Percentiles rank a stretch among this genome's conserved stretches.
These are phyloP conservation scores for Bilobella aurantiaca DNA, from an alignment of 1,140 invertebrate genomes.

Conservation along the genomic window DNA sequence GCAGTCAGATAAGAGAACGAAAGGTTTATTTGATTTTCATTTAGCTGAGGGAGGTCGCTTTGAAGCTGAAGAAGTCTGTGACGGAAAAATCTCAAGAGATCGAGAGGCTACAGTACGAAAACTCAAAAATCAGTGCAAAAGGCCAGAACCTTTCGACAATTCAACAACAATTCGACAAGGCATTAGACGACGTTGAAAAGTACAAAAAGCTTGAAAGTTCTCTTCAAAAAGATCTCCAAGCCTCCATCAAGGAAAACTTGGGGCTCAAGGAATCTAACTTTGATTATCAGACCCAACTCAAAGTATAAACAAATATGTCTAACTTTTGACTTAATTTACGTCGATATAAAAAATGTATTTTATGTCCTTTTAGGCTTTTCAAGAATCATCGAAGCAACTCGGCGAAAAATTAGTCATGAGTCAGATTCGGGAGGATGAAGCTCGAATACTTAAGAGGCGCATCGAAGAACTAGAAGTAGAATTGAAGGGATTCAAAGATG, in stretches of 20 bases:
- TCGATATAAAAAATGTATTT: too few species aligned
- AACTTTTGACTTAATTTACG: too few species aligned
- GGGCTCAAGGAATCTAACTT: conserved; percentile 22
- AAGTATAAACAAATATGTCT: neutral
- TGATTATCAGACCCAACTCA: conserved; percentile 2
- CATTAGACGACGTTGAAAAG: conserved; percentile 32
- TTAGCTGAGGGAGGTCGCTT: conserved; percentile 23
- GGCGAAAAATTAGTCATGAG: conserved; percentile 26
- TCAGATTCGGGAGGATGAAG: conserved; percentile 12
- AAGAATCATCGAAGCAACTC: conserved; percentile 21
- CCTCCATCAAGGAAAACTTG: conserved; percentile 25
- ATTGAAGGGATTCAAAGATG: conserved; percentile 27
- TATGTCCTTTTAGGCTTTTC: conserved; percentile 24
- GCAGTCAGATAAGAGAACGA: too few species aligned
- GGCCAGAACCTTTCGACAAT: conserved; percentile 28
- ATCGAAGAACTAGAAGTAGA: conserved; percentile 26
- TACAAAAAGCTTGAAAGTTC: conserved; percentile 18
- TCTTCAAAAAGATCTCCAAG: conserved; percentile 32
- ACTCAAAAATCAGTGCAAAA: conserved; percentile 16
- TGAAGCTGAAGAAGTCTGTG: conserved; percentile 29
- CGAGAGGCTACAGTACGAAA: conserved; percentile 17
- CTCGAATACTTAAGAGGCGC: conserved; percentile 17
- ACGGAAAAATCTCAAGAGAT: conserved; percentile 29
- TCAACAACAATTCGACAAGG: conserved; percentile 33
- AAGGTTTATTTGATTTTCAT: neutral